These are phyloP conservation scores for Coremacera marginata DNA, from an alignment of 2,888 invertebrate genomes.

Conservation along the genomic window DNA sequence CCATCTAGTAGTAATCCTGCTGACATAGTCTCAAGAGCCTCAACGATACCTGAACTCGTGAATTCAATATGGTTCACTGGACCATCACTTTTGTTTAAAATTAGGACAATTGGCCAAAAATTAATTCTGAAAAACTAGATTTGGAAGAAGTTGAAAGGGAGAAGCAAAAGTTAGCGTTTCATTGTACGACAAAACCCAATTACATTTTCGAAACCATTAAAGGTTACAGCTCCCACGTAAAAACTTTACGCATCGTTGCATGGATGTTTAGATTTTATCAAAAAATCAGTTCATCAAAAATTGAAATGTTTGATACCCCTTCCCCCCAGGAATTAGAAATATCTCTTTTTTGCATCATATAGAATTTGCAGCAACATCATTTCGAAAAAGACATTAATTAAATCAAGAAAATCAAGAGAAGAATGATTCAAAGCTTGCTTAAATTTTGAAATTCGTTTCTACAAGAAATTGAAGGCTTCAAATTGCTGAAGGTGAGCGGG, in stretches of 20 bases:
- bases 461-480: neutral
- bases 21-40: conserved; percentile 40
- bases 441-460: conserved; percentile 13
- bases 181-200: neutral
- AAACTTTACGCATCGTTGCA: neutral
- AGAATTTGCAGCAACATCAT: conserved; percentile 18
- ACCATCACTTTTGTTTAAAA: conserved; percentile 34
- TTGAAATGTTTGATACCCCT: neutral
- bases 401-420: conserved; percentile 1
- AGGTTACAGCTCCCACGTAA: neutral
- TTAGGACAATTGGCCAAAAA: conserved; percentile 5
- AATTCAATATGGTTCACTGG: neutral
- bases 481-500: too few relatives aligned
- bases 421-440: neutral
- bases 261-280: conserved; percentile 7
- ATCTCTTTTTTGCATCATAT: conserved; percentile 1
- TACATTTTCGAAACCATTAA: neutral
- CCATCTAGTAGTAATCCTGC: conserved; percentile 42
- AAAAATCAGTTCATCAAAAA: neutral
- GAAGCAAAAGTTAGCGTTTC: neutral
- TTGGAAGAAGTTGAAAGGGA: neutral
- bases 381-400: conserved; percentile 9
- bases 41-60: conserved; percentile 27
- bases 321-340: conserved; percentile 17
- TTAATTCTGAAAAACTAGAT: neutral